Percentiles rank a stretch among this genome's conserved stretches.
phyloP scores from a whole-genome alignment of 2,888 invertebrate species.

The Phaedon cochleariae region DNA sequence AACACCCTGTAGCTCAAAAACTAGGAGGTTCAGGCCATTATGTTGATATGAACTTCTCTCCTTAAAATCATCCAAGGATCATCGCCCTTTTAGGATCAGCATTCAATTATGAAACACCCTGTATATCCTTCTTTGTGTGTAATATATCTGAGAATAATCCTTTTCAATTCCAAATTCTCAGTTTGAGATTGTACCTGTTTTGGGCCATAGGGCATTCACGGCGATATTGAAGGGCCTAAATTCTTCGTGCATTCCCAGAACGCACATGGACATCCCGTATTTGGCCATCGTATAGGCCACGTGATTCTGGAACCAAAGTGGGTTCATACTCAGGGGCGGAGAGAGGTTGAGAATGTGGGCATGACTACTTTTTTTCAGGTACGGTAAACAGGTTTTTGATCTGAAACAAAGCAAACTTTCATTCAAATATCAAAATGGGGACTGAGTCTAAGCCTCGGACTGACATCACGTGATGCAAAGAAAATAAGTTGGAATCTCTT shows the following conservation, averaged over 20 bases:
- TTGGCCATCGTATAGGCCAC: slow-evolving; percentile 98
- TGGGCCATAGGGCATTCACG: slow-evolving; percentile 97
- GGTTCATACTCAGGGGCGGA: slow-evolving; percentile 89
- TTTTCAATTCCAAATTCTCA: too few species aligned
- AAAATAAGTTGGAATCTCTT: too few species aligned
- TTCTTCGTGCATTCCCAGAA: slow-evolving; percentile 94
- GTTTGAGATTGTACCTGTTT: slow-evolving; percentile 71
- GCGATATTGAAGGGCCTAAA: slow-evolving; percentile 83
- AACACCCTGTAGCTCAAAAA: too few species aligned
- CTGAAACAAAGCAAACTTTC: slow-evolving; percentile 63
- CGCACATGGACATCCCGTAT: slow-evolving; percentile 99
- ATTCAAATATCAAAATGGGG: not conserved
- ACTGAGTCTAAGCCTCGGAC: too few species aligned
- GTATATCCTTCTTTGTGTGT: too few species aligned
- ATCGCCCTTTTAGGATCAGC: too few species aligned
- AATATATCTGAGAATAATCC: too few species aligned
- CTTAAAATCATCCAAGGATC: too few species aligned
- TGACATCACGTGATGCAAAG: too few species aligned
- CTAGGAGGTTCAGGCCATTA: too few species aligned
- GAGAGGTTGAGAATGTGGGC: slow-evolving; percentile 96
- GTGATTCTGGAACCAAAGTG: slow-evolving; percentile 89
- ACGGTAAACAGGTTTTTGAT: slow-evolving; percentile 89
- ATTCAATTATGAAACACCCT: not conserved
- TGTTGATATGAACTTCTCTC: too few species aligned
- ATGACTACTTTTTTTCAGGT: slow-evolving; percentile 84